These are phyloP conservation scores for Pseudorhombus dupliciocellatus DNA, from an alignment of 2,113 vertebrate species.

Conservation along the genomic window DNA sequence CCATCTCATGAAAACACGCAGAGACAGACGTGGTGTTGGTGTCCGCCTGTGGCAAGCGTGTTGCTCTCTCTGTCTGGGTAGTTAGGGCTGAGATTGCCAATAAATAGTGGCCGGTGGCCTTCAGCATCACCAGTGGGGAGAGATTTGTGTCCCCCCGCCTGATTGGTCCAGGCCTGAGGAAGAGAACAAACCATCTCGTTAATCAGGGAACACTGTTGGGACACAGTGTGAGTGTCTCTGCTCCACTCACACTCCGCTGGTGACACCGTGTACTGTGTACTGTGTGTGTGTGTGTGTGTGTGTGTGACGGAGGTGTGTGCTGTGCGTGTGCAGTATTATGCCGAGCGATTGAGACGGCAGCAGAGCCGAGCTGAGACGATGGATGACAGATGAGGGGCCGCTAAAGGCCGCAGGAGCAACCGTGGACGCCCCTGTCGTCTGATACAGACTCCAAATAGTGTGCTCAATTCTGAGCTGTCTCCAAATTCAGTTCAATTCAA, in stretches of 20 bases:
- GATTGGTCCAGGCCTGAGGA: conserved; percentile 71
- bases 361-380: conserved; percentile 51
- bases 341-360: conserved; percentile 62
- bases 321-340: conserved; percentile 51
- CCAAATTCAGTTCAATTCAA: not conserved
- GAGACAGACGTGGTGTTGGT: conserved; percentile 35
- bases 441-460: conserved; percentile 13
- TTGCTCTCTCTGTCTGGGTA: conserved; percentile 72
- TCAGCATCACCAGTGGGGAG: conserved; percentile 68
- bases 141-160: conserved; percentile 76
- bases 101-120: conserved; percentile 80
- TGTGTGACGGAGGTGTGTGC: conserved; percentile 32
- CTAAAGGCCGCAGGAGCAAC: conserved; percentile 65
- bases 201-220: conserved; percentile 70
- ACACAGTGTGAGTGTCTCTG: conserved; percentile 59
- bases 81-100: conserved; percentile 77
- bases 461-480: not conserved
- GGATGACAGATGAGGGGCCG: conserved; percentile 68
- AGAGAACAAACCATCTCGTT: conserved; percentile 74
- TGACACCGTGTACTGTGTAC: conserved; percentile 50
- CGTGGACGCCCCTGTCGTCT: conserved; percentile 38
- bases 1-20: conserved; percentile 61
- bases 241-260: conserved; percentile 38
- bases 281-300: conserved; percentile 13
- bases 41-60: conserved; percentile 67